Evolutionary conservation across 2,888 invertebrate species (phyloP).

Genomic region (Lacanobia wlatinum): DNA sequence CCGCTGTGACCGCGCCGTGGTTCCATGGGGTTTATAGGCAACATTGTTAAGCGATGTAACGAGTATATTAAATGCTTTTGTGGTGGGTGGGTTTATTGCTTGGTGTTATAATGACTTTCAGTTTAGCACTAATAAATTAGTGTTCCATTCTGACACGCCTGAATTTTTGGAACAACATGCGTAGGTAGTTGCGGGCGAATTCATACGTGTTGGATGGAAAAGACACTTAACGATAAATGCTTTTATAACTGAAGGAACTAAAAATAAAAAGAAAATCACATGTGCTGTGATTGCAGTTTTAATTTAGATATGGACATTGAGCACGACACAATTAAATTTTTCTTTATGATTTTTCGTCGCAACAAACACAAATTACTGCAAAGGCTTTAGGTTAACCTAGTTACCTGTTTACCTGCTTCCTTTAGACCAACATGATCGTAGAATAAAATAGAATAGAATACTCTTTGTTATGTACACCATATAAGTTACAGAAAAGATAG

Average conservation of each 20-base stretch:
- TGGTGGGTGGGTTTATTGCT: constrained; percentile 31
- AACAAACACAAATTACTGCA: constrained; percentile 1
- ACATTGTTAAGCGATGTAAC: constrained; percentile 35
- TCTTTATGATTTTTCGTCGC: constrained; percentile 1
- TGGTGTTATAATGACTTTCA: constrained; percentile 27
- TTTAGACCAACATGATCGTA: neutral
- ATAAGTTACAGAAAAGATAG: no score
- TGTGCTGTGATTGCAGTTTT: neutral
- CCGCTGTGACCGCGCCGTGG: constrained; percentile 18
- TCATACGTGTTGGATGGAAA: neutral
- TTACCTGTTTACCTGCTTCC: neutral
- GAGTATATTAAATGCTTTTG: constrained; percentile 49
- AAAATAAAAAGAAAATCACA: neutral
- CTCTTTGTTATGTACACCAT: no score
- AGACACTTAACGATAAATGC: neutral
- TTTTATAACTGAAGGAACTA: neutral
- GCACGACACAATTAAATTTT: neutral
- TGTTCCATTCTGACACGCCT: neutral
- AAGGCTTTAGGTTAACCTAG: neutral
- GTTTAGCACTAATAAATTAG: constrained; percentile 28
- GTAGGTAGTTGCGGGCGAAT: neutral
- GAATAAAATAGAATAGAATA: no score
- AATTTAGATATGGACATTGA: constrained; percentile 6
- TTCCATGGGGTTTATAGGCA: constrained; percentile 13
- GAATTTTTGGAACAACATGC: neutral